Percentiles rank a stretch among this genome's conserved stretches.
Conservation (phyloP, 2,888 invertebrate genomes). For the Proisotoma minuta region DNA sequence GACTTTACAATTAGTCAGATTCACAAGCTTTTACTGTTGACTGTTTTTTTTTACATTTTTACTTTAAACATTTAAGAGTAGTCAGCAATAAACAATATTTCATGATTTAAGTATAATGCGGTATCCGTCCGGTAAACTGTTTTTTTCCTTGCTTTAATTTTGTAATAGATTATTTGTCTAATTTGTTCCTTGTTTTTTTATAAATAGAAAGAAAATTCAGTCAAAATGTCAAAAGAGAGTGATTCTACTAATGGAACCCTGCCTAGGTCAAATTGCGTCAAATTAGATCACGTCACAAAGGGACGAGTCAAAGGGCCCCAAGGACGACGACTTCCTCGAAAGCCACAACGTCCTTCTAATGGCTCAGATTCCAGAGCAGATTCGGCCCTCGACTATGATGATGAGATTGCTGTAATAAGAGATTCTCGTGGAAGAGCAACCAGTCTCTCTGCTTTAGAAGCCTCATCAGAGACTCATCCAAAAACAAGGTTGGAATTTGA, state of each 20-base stretch:
- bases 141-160: too few species aligned
- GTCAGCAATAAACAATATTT: too few species aligned
- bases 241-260: conserved; percentile 24
- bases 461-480: conserved; percentile 36
- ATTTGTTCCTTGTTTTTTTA: too few species aligned
- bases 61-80: too few species aligned
- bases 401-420: conserved; percentile 14
- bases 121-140: too few species aligned
- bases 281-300: conserved; percentile 40
- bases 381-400: conserved; percentile 29
- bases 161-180: too few species aligned
- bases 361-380: conserved; percentile 21
- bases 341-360: conserved; percentile 12
- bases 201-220: conserved; percentile 8
- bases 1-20: too few species aligned
- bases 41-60: too few species aligned
- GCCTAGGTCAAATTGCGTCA: conserved; percentile 26
- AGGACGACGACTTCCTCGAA: conserved; percentile 42
- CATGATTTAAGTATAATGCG: too few species aligned
- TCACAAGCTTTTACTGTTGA: too few species aligned
- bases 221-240: conserved; percentile 26
- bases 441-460: conserved; percentile 39
- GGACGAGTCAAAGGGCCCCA: conserved; percentile 38
- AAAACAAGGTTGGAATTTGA: conserved; percentile 39
- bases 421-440: conserved; percentile 38